Evolutionary conservation across 2,113 vertebrate genomes (phyloP), one percentile per base, ranked within the genome.

Genomic region (Paralichthys olivaceus): DNA sequence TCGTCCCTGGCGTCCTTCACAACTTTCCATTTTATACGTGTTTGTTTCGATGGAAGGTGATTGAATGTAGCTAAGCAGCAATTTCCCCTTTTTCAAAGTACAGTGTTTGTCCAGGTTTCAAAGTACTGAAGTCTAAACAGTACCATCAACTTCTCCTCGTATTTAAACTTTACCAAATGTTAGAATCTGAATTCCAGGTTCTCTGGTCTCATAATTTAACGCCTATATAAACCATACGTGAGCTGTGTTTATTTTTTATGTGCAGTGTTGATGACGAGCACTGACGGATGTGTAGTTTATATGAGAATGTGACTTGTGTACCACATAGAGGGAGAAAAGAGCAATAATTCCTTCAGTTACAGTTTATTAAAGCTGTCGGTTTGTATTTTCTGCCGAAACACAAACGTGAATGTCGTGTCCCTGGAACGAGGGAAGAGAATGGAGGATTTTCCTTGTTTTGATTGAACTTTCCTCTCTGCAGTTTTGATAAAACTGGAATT

Each of bases 31-130:
- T 84, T 72, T 84, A 72, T 79, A 64, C 12, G 8, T 25, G 20
- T 8, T 28, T 58, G 45, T 72, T 73, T 64, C 12, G 47, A 67
- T 89, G 87, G 78, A 81, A 84, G 60, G 73, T 77, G 66, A 84
- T 58, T 87, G 89, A 91, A 91, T 91, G 89, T 91, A 90, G 87
- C 88, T 51, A 29, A 83, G 81, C 83, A 75, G 56, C 72, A 54
- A 7, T 57, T 78, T 69, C 34, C 71, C 54, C 72, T 67, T 64
- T 69, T 76, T 4, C 7, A 53, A 69, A 75, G 55, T 60, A 55
- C 65, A 62, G 25, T 29, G 15, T n/a, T 22, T 77, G 73, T 75
- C 63, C 1, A 12, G 66, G 75, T 82, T 49, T 62, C 34, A 75
- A 28, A 69, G 65, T 80, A 69, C 80, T 74, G 37, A 23, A 26